Base-by-base conservation (phyloP, 2,888 invertebrate species). In the Eupithecia exiguata region DNA sequence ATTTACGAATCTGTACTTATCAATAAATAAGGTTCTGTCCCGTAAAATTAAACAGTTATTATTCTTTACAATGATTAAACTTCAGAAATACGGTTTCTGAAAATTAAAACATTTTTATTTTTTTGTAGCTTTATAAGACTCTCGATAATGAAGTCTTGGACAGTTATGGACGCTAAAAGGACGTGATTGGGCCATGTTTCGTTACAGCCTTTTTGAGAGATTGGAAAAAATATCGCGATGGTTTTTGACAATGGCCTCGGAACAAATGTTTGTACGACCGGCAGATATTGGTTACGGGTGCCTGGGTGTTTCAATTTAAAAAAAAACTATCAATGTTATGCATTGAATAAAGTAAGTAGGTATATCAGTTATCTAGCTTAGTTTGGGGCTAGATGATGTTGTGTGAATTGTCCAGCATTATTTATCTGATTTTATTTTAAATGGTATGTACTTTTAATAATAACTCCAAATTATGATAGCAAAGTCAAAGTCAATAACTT, bases 161-260 rank as follows among this genome's bases (percentile, higher is more conserved):
- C 86, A 83, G 84, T 87, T 89, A 88, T 62, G 88, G 80, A 79
- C 77, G 74, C 85, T 88, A 91, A 90, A 91, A 88, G 83, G 87
- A 86, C 83, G 84, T 82, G 85, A 88, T 90, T 89, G 85, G 84
- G 77, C 80, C 81, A 77, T 81, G 81, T 84, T 86, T 86, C 84
- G 86, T 83, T 85, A 84, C 83, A 5, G 82, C 88, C 87, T 87
- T 89, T 88, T 88, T 87, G 87, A 89, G 86, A 80, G 85, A 88
- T 84, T 84, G 82, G 81, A 81, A 80, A 46, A 84, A 86, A 84
- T 85, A 83, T 82, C 78, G 72, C 83, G 77, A 79, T 68, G 79
- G 81, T 83, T 82, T 82, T 84, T 81, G 77, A 79, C 68, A 72
- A 77, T 81, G 82, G 78, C 21, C 53, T 53, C 21, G 5, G 21